A percentile compares a stretch with the other conserved stretches of the same genome.
Evolutionary conservation across 2,888 invertebrate species (phyloP).

Genomic region (Agriopis aurantiaria): DNA sequence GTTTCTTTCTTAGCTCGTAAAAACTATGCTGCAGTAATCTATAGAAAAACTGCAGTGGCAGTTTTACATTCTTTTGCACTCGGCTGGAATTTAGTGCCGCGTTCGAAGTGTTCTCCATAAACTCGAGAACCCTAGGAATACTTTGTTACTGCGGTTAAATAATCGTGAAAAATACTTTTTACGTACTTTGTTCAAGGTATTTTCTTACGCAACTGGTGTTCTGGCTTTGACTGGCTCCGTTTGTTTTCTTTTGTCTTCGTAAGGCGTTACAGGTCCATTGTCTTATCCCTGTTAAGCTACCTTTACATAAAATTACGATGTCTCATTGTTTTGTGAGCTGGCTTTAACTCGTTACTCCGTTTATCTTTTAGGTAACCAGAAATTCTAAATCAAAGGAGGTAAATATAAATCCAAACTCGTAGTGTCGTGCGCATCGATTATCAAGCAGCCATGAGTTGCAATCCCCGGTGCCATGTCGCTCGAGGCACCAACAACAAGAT

Average conservation of each 20-base stretch:
- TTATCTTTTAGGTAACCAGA: background rate
- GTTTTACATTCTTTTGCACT: slow-evolving; percentile 60
- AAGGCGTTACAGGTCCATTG: slow-evolving; percentile 25
- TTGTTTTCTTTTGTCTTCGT: slow-evolving; percentile 31
- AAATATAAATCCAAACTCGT: background rate
- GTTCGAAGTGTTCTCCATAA: slow-evolving; percentile 48
- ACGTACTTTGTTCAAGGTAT: slow-evolving; percentile 26
- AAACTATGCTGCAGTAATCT: slow-evolving; percentile 48
- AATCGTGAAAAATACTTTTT: slow-evolving; percentile 30
- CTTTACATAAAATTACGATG: slow-evolving; percentile 15
- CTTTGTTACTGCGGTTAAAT: slow-evolving; percentile 39
- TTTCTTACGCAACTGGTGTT: slow-evolving; percentile 31
- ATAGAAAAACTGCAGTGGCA: slow-evolving; percentile 50
- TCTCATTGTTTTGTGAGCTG: slow-evolving; percentile 15
- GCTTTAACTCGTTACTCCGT: background rate
- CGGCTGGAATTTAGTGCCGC: slow-evolving; percentile 53
- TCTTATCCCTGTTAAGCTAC: slow-evolving; percentile 19
- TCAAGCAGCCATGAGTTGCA: slow-evolving; percentile 66
- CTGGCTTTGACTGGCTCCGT: slow-evolving; percentile 28
- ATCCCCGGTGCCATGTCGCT: slow-evolving; percentile 68
- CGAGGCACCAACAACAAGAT: slow-evolving; percentile 60
- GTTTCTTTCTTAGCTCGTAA: slow-evolving; percentile 45
- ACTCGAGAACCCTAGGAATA: slow-evolving; percentile 40
- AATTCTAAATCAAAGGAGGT: no score
- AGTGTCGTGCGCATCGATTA: slow-evolving; percentile 27